A percentile compares a stretch with the other conserved stretches of the same genome.
Evolutionary conservation across 1,140 invertebrate species (phyloP).

Genomic region (Phenacoccus solenopsis): DNA sequence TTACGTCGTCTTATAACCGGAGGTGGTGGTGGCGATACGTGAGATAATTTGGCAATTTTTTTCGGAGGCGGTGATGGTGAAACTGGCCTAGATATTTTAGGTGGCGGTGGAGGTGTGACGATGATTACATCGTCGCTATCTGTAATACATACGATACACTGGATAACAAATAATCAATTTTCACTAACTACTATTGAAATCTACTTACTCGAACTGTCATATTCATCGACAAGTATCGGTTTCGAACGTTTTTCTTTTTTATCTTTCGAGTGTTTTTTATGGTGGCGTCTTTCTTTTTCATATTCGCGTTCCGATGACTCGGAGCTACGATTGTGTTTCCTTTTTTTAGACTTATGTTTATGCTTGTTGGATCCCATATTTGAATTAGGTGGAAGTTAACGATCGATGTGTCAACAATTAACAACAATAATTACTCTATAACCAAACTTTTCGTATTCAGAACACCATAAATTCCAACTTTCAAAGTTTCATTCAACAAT

Average conservation of each 20-base stretch:
- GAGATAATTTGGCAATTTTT: background rate
- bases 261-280: slow-evolving; percentile 44
- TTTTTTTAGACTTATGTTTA: slow-evolving; percentile 27
- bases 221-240: slow-evolving; percentile 30
- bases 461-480: too few species aligned
- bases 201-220: slow-evolving; percentile 43
- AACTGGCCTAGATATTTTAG: slow-evolving; percentile 26
- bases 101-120: slow-evolving; percentile 29
- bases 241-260: slow-evolving; percentile 36
- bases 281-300: slow-evolving; percentile 35
- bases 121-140: slow-evolving; percentile 27
- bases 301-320: slow-evolving; percentile 28
- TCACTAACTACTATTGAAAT: slow-evolving; percentile 17
- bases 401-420: background rate
- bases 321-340: slow-evolving; percentile 39
- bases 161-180: background rate
- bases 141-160: slow-evolving; percentile 20
- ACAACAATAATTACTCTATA: background rate
- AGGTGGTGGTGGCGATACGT: slow-evolving; percentile 35
- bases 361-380: slow-evolving; percentile 12
- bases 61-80: slow-evolving; percentile 23
- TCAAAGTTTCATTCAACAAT: too few species aligned
- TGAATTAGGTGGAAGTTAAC: background rate
- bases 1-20: slow-evolving; percentile 18
- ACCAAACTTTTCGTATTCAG: too few species aligned